Evolutionary conservation across 2,888 invertebrate species (phyloP).

Genomic region (Germaria angustata): DNA sequence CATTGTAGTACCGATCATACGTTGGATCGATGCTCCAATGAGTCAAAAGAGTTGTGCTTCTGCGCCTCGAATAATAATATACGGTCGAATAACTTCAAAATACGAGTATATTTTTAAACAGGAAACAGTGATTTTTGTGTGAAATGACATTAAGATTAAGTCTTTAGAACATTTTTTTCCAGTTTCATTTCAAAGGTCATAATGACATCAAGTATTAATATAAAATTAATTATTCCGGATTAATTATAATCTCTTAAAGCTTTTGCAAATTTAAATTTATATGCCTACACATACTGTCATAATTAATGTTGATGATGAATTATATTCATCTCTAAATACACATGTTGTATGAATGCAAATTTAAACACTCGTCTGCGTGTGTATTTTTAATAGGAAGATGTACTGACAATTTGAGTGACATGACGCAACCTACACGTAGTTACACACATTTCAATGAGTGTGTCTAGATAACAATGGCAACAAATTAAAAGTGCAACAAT

Average conservation of each 20-base stretch:
- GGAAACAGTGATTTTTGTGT: too few relatives aligned
- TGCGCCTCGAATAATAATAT: too few relatives aligned
- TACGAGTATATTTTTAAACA: too few relatives aligned
- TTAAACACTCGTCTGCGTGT: background rate
- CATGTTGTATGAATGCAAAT: slow-evolving; percentile 6
- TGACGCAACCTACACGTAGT: slow-evolving; percentile 52
- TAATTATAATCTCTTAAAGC: background rate
- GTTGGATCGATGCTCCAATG: too few relatives aligned
- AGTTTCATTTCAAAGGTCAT: background rate
- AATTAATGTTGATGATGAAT: slow-evolving; percentile 50
- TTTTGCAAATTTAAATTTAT: slow-evolving; percentile 27
- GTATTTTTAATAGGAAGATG: slow-evolving; percentile 13
- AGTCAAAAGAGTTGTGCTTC: too few relatives aligned
- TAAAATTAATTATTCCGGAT: background rate
- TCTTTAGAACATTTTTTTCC: too few relatives aligned
- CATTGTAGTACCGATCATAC: too few relatives aligned
- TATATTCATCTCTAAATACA: background rate
- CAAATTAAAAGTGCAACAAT: slow-evolving; percentile 12
- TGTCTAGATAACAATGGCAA: slow-evolving; percentile 36
- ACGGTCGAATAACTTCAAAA: too few relatives aligned
- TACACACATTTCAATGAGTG: background rate
- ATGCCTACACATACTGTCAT: slow-evolving; percentile 40
- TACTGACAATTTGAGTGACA: slow-evolving; percentile 42
- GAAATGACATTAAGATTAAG: too few relatives aligned
- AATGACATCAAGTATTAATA: background rate